phyloP scores from a whole-genome alignment of 2,888 invertebrate species.

The Oligia strigilis region DNA sequence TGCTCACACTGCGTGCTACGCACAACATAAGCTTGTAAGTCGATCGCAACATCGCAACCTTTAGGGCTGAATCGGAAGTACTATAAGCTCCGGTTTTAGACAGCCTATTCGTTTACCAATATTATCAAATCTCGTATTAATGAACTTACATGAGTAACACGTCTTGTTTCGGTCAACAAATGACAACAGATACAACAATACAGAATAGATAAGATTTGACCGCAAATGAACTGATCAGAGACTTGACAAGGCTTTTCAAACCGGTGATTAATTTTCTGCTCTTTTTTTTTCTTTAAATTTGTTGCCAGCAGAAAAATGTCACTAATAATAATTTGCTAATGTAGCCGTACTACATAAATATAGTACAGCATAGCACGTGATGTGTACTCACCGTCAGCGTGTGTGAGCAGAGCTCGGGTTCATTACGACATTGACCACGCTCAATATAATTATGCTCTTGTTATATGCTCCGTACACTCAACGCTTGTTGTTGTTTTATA shows the following conservation, averaged over 20 bases:
- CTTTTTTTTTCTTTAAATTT: not conserved
- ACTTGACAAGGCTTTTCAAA: not conserved
- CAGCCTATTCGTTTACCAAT: not conserved
- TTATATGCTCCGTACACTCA: not conserved
- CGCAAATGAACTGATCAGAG: constrained; percentile 1
- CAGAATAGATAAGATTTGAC: not conserved
- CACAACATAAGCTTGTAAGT: not conserved
- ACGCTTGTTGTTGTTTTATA: not conserved
- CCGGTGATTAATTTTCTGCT: not conserved
- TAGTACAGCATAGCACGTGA: not conserved
- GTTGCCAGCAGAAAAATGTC: not conserved
- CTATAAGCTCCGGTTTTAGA: not conserved
- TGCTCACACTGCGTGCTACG: not conserved
- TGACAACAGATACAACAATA: not conserved
- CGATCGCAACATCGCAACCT: not conserved
- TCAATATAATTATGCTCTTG: not conserved
- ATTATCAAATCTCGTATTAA: not conserved
- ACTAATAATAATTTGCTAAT: not conserved
- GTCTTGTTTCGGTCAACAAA: not conserved
- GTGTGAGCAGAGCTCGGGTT: not conserved
- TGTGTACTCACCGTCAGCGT: not conserved
- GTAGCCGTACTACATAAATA: not conserved
- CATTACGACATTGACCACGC: constrained; percentile 1
- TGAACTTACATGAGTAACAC: not conserved
- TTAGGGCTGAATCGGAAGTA: not conserved